Evolutionary conservation across 2,113 vertebrate genomes (phyloP).

Genomic region (Mesoclemmys tuberculata): DNA sequence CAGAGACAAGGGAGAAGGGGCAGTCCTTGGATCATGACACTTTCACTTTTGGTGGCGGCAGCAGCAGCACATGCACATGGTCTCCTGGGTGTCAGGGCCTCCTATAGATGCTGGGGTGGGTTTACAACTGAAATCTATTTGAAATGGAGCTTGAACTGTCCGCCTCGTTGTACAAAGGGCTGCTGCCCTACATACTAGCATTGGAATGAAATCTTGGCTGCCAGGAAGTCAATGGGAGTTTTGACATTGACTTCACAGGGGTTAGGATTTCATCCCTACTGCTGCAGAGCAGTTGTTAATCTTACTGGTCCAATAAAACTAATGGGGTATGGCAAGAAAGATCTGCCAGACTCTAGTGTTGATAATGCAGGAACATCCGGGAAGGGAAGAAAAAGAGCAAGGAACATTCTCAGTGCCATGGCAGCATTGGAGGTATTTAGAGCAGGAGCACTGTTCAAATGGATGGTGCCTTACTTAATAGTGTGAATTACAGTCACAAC

Average conservation of each 20-base stretch:
- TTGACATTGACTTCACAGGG: neutral
- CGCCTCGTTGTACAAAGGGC: fast-evolving
- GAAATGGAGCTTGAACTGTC: neutral
- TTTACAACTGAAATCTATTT: neutral
- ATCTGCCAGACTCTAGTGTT: neutral
- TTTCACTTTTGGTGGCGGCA: neutral
- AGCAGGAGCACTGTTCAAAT: neutral
- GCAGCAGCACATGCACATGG: neutral
- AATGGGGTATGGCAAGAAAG: neutral
- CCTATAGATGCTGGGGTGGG: neutral
- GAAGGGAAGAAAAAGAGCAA: neutral
- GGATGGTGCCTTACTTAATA: fast-evolving
- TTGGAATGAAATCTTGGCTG: neutral
- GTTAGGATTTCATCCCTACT: neutral
- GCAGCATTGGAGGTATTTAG: neutral
- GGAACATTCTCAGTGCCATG: fast-evolving
- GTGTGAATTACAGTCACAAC: neutral
- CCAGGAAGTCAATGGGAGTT: neutral
- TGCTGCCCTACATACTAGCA: neutral
- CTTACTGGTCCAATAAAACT: neutral
- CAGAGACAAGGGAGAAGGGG: neutral
- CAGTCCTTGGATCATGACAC: fast-evolving
- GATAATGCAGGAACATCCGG: neutral
- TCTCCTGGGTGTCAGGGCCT: neutral
- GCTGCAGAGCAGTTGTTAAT: neutral